Evolutionary conservation across 2,113 vertebrate species (phyloP).

Genomic region (Martes martes): DNA sequence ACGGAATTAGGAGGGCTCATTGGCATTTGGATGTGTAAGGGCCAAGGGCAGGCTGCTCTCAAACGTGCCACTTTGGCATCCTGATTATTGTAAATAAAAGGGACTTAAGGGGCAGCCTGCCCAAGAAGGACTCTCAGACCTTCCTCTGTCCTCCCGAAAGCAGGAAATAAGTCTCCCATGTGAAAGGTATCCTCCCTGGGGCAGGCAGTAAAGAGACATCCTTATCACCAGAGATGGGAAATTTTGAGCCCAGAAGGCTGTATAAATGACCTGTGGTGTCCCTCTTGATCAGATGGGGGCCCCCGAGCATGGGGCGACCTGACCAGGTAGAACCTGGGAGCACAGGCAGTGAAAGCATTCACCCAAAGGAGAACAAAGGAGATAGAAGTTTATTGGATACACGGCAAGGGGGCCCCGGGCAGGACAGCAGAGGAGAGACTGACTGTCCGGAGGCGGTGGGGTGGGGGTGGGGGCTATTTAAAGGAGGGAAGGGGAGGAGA

Average conservation of each 20-base stretch:
- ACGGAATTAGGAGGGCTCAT: not conserved
- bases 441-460: not conserved
- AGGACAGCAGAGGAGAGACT: not conserved
- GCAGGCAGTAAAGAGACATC: not conserved
- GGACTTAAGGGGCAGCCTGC: not conserved
- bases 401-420: not conserved
- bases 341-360: not conserved
- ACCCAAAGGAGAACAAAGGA: not conserved
- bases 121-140: not conserved
- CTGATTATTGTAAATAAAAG: not conserved
- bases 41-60: not conserved
- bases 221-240: not conserved
- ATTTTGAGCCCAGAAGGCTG: not conserved
- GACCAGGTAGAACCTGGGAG: accelerated
- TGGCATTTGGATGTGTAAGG: not conserved
- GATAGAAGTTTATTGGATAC: not conserved
- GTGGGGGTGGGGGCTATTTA: not conserved
- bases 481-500: not conserved
- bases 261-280: not conserved
- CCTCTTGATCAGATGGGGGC: not conserved
- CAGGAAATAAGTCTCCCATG: not conserved
- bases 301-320: not conserved
- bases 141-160: not conserved
- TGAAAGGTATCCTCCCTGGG: not conserved
- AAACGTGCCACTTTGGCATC: not conserved